Base-by-base conservation (phyloP, 2,797 vertebrate species). In the Enteromius trimaculatus region DNA sequence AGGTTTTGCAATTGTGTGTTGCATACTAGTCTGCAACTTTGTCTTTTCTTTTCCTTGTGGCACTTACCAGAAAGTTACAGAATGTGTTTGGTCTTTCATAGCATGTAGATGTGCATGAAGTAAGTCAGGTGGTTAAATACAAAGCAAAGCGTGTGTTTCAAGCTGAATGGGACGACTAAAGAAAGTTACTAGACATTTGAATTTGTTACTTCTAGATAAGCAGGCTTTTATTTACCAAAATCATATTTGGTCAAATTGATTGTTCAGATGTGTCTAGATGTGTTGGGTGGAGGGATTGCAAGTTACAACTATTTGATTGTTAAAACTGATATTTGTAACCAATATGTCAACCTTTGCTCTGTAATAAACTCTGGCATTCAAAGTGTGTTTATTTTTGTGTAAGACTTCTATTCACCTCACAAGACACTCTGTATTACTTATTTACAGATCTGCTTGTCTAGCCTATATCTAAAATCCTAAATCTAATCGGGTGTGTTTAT, bases 51-150 rank as follows among this genome's bases (percentile, higher is more conserved):
- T 13, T 76, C 14, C 51, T 62, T 55, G 23, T 76, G 80, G 62
- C 62, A 76, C 80, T 82, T 82, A 75, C 4, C 16, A 60, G 26
- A 49, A 37, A 65, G 31, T 68, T 58, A 13, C 34, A 42, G 19
- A 64, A 47, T 9, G 1, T 58, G 10, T 55, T 82, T 58, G 11
- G 4, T 58, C 1, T 29, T 68, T 55, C 71, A 66, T 75, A 55
- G 71, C 80, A 75, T 82, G 68, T 64, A 23, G 62, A 49, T 34
- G 31, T 76, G 72, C 81, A 82, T 76, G 62, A 44, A 68, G n/a
- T 23, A n/a, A 23, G 64, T 72, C 37, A 14, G 6, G 17, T 31
- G 19, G 42, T 37, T 37, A 23, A 4, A 11, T 44, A 11, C 14
- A 26, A 47, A 64, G 42, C 13, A 55, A 44, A n/a, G 17, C 0